Evolutionary conservation across 2,888 invertebrate species (phyloP).

Genomic region (Apodemia hepburni): DNA sequence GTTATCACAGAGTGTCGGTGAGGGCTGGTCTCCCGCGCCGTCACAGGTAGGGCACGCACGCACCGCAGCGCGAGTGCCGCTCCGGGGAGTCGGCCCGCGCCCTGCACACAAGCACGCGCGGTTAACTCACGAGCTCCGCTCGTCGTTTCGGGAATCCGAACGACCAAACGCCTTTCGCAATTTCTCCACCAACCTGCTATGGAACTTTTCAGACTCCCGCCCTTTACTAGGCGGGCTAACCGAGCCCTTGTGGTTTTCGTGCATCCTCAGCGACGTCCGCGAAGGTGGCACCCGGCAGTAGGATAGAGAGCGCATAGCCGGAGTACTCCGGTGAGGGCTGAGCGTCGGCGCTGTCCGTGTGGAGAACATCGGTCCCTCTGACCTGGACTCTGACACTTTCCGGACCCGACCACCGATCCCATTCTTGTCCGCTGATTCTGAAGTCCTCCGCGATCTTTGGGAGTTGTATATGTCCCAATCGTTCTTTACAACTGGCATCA

Average conservation of each 20-base stretch:
- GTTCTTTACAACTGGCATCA: constrained; percentile 97
- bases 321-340: constrained; percentile 84
- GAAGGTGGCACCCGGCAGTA: constrained; percentile 74
- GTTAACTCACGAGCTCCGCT: constrained; percentile 78
- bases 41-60: constrained; percentile 75
- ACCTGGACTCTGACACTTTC: constrained; percentile 87
- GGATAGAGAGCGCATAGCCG: constrained; percentile 81
- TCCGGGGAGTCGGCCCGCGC: constrained; percentile 68
- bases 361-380: constrained; percentile 86
- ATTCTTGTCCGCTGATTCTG: constrained; percentile 81
- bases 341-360: constrained; percentile 79
- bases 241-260: constrained; percentile 82
- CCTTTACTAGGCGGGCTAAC: constrained; percentile 82
- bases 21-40: constrained; percentile 34
- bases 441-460: constrained; percentile 86
- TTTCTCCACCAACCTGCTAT: constrained; percentile 89
- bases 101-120: constrained; percentile 72
- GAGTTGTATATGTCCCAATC: constrained; percentile 96
- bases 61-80: constrained; percentile 63
- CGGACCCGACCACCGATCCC: constrained; percentile 40
- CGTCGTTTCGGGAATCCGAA: constrained; percentile 68
- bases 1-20: constrained; percentile 66
- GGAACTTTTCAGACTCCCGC: constrained; percentile 86
- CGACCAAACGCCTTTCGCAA: constrained; percentile 85
- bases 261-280: constrained; percentile 81